Conservation (phyloP, 35 echinoderm and acorn worm species). For the Ophiothrix spiculata region DNA sequence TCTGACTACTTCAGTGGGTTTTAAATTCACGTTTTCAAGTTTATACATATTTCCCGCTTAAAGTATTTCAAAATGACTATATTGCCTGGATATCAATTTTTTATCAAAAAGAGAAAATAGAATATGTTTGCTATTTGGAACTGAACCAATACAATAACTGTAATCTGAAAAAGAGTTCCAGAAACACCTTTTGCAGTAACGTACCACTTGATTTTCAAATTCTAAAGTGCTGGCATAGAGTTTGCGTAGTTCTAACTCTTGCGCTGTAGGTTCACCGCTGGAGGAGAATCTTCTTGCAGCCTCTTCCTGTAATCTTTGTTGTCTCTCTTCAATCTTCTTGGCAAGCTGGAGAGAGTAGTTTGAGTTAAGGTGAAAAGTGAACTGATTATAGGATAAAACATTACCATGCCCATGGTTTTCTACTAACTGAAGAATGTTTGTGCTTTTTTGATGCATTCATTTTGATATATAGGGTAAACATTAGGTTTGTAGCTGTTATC, state of each 20-base stretch:
- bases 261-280: slow-evolving; percentile 51
- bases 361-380: slow-evolving; percentile 5
- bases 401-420: no score
- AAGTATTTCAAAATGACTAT: not conserved
- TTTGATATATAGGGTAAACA: no score
- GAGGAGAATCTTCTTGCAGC: slow-evolving; percentile 82
- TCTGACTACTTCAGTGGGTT: no score
- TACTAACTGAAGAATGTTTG: no score
- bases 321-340: slow-evolving; percentile 88
- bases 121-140: no score
- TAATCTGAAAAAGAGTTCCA: not conserved
- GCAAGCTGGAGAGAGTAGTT: slow-evolving; percentile 52
- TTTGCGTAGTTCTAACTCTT: slow-evolving; percentile 71
- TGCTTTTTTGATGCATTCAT: no score
- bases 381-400: no score
- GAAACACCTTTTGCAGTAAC: no score
- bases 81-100: not conserved
- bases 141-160: no score
- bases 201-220: slow-evolving; percentile 80
- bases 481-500: no score
- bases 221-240: slow-evolving; percentile 78
- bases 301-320: slow-evolving; percentile 68
- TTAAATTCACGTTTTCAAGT: no score
- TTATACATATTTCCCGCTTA: no score
- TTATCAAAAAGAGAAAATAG: not conserved